Evolutionary conservation across 1,140 invertebrate genomes (phyloP).

Genomic region (Drosophila hydei): DNA sequence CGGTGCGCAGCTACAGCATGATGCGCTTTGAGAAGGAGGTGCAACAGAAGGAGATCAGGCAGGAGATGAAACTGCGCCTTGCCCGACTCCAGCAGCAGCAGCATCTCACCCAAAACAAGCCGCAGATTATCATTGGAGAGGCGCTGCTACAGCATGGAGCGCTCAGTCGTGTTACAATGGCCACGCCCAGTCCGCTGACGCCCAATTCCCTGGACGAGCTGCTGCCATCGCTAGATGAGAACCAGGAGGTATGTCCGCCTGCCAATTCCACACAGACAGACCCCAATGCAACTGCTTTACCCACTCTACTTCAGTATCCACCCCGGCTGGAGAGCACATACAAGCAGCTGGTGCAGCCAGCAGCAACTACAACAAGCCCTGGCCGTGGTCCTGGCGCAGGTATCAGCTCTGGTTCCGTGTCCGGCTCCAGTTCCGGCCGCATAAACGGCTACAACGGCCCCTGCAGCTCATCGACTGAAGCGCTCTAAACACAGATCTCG

Average conservation of each 20-base stretch:
- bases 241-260: slow-evolving; percentile 86
- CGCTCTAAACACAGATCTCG: slow-evolving; percentile 58
- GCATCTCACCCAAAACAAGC: slow-evolving; percentile 77
- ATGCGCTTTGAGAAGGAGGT: slow-evolving; percentile 90
- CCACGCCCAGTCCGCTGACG: slow-evolving; percentile 90
- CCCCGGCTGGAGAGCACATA: slow-evolving; percentile 65
- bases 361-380: slow-evolving; percentile 18
- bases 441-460: slow-evolving; percentile 75
- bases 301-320: slow-evolving; percentile 58
- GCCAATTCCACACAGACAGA: not conserved
- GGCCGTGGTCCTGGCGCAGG: slow-evolving; percentile 14
- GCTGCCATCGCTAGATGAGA: slow-evolving; percentile 89
- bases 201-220: slow-evolving; percentile 91
- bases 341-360: slow-evolving; percentile 66
- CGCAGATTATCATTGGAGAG: slow-evolving; percentile 82
- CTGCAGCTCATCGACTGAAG: slow-evolving; percentile 81
- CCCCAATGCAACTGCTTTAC: no score
- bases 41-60: slow-evolving; percentile 90
- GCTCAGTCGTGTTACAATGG: slow-evolving; percentile 80
- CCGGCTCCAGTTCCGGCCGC: slow-evolving; percentile 34
- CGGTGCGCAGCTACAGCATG: slow-evolving; percentile 91
- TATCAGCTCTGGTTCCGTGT: not conserved
- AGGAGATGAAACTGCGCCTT: slow-evolving; percentile 89
- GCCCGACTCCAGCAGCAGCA: slow-evolving; percentile 85
- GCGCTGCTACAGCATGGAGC: slow-evolving; percentile 67